Percentiles rank a stretch among this genome's conserved stretches.
Conservation (phyloP, 2,797 vertebrate species). For the Gadopsis bispinosus region DNA sequence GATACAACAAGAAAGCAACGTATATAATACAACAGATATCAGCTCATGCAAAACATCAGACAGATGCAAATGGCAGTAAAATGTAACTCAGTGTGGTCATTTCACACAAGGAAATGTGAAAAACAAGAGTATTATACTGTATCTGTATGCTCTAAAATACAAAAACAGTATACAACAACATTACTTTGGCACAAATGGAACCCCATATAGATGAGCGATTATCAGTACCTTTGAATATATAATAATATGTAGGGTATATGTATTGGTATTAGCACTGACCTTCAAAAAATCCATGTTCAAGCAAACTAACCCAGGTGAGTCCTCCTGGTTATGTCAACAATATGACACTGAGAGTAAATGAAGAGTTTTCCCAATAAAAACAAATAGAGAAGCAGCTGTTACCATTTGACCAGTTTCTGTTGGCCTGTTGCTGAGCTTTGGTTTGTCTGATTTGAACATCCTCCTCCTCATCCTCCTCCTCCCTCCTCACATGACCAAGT, state of each 20-base stretch:
- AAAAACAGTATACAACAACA: not conserved
- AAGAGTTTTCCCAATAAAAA: not conserved
- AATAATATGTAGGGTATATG: not conserved
- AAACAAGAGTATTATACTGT: not conserved
- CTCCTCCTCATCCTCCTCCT: constrained; percentile 65
- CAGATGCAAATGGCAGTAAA: not conserved
- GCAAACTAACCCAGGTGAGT: not conserved
- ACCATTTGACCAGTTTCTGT: constrained; percentile 80
- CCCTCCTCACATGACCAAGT: constrained; percentile 51
- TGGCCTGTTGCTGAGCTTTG: constrained; percentile 40
- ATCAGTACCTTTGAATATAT: not conserved
- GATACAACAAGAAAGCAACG: not conserved
- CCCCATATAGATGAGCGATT: not conserved
- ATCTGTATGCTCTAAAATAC: not conserved
- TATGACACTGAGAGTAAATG: not conserved
- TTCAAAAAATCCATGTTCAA: not conserved
- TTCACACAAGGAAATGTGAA: not conserved
- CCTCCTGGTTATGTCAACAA: not conserved
- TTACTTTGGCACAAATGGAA: not conserved
- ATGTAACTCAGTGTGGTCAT: not conserved
- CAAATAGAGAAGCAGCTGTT: constrained; percentile 1
- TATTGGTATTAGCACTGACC: not conserved
- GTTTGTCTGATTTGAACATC: constrained; percentile 41
- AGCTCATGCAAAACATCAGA: not conserved
- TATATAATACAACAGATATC: not conserved